Base-by-base conservation (phyloP, 2,113 vertebrate species). In the Synodontis membranacea region DNA sequence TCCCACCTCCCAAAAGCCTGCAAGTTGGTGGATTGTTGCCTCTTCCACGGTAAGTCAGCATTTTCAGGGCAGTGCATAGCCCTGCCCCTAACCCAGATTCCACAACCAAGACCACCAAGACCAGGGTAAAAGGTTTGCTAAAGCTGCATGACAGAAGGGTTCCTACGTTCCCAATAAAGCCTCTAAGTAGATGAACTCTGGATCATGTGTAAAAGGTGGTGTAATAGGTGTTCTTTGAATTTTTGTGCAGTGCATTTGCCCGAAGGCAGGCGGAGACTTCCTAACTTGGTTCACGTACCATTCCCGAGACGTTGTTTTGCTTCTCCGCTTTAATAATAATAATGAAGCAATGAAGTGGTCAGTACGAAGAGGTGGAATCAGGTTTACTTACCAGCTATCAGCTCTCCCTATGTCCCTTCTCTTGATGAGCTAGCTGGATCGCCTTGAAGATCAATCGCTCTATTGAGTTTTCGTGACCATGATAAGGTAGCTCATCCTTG, bases 401-500 rank as follows among this genome's bases (percentile, higher is more conserved):
- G 21, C 15, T 46, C 15, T 46, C 58, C 11, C 39, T 82, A 2
- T 46, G 12, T 39, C 11, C 0, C 15, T 37, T 60, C 23, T 44
- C 21, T 80, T 34, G 2, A 80, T 80, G 79, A 80, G 58, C 52
- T 7, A 31, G 17, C 31, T 15, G 21, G 34, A 60, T 42, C 56
- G 23, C 25, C 7, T 12, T 8, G 19, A 34, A 64, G 80, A 82
- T 62, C 58, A 62, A 82, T 82, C 14, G 14, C 58, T 82, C 56
- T 62, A 44, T 82, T 28, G 80, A 82, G 80, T 82, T 82, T 15
- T 64, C 28, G 1, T 64, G 58, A 31, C 44, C 58, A 25, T 82
- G 80, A 64, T 82, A 64, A 82, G 80, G 39, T 46, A 19, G 39
- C 17, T 82, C 58, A 46, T 64, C 39, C 80, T 31, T 10, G 15